Percentiles rank a stretch among this genome's conserved stretches.
phyloP scores from a whole-genome alignment of 2,797 vertebrate genomes.

The Todus mexicanus region DNA sequence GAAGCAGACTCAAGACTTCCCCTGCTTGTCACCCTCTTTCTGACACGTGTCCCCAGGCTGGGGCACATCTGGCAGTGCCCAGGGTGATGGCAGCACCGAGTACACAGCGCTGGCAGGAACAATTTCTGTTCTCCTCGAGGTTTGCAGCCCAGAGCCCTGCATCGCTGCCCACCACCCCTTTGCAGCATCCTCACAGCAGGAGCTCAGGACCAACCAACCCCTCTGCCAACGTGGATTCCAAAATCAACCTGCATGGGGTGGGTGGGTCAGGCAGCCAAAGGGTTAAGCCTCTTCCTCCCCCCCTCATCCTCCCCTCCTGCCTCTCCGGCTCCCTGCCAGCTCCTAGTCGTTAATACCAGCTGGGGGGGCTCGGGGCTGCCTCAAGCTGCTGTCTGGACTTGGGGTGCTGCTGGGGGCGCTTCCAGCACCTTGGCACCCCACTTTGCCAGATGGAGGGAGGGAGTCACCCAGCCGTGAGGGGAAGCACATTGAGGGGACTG shows the following conservation, averaged over 20 bases:
- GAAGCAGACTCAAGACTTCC: not conserved
- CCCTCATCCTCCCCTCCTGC: not conserved
- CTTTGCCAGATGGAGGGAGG: slow-evolving; percentile 13
- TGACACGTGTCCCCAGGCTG: not conserved
- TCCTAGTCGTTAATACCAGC: slow-evolving; percentile 39
- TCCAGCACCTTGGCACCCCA: not conserved
- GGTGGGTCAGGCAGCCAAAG: not conserved
- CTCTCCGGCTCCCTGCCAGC: slow-evolving; percentile 43
- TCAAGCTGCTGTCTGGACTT: slow-evolving; percentile 44
- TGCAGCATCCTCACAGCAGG: not conserved
- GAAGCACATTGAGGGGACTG: not conserved
- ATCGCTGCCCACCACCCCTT: not conserved
- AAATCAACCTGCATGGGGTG: not conserved
- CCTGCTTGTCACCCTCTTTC: not conserved
- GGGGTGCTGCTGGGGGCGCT: not conserved
- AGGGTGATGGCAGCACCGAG: rapidly evolving
- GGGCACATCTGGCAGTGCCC: not conserved
- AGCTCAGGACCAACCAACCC: not conserved
- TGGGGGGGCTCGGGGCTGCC: not conserved
- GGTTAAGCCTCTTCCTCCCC: not conserved
- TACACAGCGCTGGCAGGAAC: rapidly evolving
- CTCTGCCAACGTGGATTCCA: not conserved
- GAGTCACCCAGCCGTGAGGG: not conserved
- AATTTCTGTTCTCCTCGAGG: rapidly evolving
- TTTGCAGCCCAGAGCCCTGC: not conserved